phyloP scores from a whole-genome alignment of 2,797 vertebrate genomes.

The Tinamus major region DNA sequence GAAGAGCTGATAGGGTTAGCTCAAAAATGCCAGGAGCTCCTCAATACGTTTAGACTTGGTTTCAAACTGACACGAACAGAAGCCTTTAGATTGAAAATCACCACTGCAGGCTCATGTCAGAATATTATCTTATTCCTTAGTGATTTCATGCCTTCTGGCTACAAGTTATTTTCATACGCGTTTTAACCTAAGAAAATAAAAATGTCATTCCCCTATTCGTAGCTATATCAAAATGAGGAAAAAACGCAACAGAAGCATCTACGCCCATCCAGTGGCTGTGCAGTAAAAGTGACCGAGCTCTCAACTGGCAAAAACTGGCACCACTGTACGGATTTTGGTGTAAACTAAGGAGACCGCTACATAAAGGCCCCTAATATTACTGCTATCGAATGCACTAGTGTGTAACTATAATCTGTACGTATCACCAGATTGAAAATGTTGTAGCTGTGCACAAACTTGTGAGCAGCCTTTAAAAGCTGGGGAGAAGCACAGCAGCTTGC shows the following conservation, averaged over 20 bases:
- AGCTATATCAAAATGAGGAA: neutral
- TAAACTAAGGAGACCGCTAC: neutral
- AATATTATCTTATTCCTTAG: neutral
- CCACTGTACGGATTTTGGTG: neutral
- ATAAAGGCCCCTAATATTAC: neutral
- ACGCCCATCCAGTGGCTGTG: neutral
- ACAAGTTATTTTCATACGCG: neutral
- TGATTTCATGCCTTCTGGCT: neutral
- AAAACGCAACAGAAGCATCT: neutral
- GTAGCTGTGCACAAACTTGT: neutral
- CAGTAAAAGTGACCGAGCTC: neutral
- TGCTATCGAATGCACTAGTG: accelerated
- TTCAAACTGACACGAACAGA: neutral
- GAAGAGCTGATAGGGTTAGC: neutral
- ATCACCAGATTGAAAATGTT: too few relatives aligned
- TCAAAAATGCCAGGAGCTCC: neutral
- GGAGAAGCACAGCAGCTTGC: neutral
- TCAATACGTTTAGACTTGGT: neutral
- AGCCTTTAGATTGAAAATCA: neutral
- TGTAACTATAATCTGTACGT: too few relatives aligned
- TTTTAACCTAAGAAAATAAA: neutral
- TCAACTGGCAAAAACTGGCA: neutral
- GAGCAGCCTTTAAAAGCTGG: neutral
- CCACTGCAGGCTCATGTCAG: neutral
- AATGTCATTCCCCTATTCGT: neutral